phyloP scores from a whole-genome alignment of 2,888 invertebrate species.

The Pharmacophagus antenor region DNA sequence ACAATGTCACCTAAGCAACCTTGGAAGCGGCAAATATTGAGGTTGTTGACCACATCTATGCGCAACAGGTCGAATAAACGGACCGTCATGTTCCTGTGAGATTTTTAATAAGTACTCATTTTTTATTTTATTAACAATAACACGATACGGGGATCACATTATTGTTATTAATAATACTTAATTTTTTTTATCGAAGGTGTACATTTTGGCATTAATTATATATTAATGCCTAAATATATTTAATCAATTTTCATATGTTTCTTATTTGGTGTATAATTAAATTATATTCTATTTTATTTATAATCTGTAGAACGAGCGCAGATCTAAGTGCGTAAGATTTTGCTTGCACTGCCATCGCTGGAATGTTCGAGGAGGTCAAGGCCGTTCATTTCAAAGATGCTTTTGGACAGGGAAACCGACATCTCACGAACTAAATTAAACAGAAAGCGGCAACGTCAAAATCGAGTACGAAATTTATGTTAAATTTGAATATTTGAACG shows the following conservation, averaged over 20 bases:
- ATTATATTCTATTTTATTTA: background rate
- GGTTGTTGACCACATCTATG: constrained; percentile 58
- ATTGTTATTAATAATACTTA: background rate
- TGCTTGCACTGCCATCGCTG: constrained; percentile 10
- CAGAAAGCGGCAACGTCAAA: background rate
- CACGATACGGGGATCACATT: background rate
- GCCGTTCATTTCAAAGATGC: constrained; percentile 43
- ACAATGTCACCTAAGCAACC: constrained; percentile 66
- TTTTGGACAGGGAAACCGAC: constrained; percentile 21
- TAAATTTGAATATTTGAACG: background rate
- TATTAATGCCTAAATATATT: too few relatives aligned
- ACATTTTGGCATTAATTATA: too few relatives aligned
- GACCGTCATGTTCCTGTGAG: background rate
- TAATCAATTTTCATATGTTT: too few relatives aligned
- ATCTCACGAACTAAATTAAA: background rate
- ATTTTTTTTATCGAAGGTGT: too few relatives aligned
- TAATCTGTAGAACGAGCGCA: background rate
- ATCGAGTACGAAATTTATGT: background rate
- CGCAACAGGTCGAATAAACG: constrained; percentile 30
- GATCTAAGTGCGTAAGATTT: background rate
- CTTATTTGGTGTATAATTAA: too few relatives aligned
- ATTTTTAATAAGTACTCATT: background rate
- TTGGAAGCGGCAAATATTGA: constrained; percentile 52
- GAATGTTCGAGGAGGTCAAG: constrained; percentile 49
- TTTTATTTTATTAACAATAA: background rate